Evolutionary conservation across 2,113 vertebrate genomes (phyloP).

Genomic region (Loxodonta africana): DNA sequence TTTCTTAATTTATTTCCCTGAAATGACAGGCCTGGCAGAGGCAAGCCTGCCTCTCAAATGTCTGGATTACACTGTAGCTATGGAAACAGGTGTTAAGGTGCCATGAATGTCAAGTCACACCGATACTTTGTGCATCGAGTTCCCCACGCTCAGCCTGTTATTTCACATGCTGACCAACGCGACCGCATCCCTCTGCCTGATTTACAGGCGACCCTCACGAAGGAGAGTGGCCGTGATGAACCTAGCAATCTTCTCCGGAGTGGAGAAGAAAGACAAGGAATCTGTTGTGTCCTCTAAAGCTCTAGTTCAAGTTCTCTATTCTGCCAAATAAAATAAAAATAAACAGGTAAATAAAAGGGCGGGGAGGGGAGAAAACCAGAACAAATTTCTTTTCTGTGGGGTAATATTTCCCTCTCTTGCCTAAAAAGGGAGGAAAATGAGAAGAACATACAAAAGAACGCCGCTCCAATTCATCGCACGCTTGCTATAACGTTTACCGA

Average conservation of each 20-base stretch:
- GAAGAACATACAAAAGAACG: background rate
- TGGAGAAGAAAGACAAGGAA: background rate
- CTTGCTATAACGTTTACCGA: background rate
- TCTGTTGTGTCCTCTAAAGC: background rate
- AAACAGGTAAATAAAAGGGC: background rate
- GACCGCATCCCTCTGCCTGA: conserved; percentile 81
- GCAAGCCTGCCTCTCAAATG: conserved; percentile 89
- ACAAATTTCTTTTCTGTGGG: background rate
- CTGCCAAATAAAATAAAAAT: background rate
- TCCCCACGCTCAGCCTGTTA: conserved; percentile 85
- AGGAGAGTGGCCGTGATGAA: background rate
- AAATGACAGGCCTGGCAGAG: conserved; percentile 91
- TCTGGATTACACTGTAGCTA: conserved; percentile 92
- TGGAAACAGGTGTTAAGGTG: conserved; percentile 93
- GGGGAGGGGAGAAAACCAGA: background rate
- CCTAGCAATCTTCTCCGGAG: background rate
- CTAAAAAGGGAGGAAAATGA: background rate
- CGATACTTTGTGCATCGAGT: conserved; percentile 88
- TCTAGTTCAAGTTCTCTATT: background rate
- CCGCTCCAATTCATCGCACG: background rate
- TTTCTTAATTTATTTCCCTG: conserved; percentile 92
- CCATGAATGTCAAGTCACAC: conserved; percentile 91
- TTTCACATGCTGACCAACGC: conserved; percentile 88
- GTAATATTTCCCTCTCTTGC: conserved; percentile 7
- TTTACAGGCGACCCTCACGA: conserved; percentile 74